Evolutionary conservation across 2,888 invertebrate genomes (phyloP), one percentile per base, ranked within the genome.

Genomic region (Pristionchus maxplancki): DNA sequence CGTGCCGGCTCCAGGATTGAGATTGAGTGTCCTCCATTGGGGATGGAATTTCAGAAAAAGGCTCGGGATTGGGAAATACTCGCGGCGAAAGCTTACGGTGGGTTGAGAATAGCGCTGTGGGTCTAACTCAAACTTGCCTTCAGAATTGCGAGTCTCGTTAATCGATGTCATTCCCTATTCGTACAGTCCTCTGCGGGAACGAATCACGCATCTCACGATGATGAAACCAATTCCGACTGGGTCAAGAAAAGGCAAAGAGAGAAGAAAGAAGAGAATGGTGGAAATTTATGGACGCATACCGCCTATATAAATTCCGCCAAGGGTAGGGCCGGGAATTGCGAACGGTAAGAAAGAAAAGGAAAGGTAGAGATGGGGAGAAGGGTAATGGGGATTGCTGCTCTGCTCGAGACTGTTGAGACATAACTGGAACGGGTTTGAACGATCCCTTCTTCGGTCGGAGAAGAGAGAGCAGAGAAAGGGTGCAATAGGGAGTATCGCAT

Each of bases 331-430:
- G 37, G 71, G 37, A 34, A 67, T 34, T 28, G 31, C 28, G 64
- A 58, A 58, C 58, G n/a, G 58, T 58, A 58, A 58, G 58, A 58
- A 58, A 37, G 34, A 20, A 13, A 44, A 5, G 74, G 74, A 44
- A n/a, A 37, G 74, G 44, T 58, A 44, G 71, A 37, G 71, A 37
- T 15, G 40, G 31, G 31, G 64, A 71, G 71, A 71, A 71, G 71
- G 71, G 71, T 71, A 71, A 71, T 71, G 40, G 71, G 71, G 71
- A 71, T 37, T 37, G 37, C 37, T 71, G n/a, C 37, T 34, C 71
- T 28, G 17, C 64, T 67, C 37, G 71, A 71, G 71, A 71, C 71
- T 71, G 71, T 78, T 48, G 78, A 78, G 78, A 78, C 78, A 78
- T 48, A 78, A 78, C 78, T 34, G 78, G 78, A 78, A 78, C 78